Percentiles rank a stretch among this genome's conserved stretches.
Evolutionary conservation across 2,797 vertebrate genomes (phyloP).

Genomic region (Tenualosa ilisha): DNA sequence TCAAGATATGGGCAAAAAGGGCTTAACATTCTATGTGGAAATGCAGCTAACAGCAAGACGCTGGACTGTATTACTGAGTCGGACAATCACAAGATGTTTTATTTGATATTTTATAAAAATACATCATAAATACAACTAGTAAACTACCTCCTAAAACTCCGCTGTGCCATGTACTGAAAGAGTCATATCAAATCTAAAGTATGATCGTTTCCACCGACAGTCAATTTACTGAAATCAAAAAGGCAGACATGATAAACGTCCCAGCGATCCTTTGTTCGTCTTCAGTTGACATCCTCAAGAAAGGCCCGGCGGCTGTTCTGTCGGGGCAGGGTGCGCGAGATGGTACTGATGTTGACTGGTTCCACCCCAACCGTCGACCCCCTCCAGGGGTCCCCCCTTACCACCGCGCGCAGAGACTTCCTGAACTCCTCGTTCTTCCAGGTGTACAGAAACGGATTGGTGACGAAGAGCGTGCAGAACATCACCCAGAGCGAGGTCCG

Average conservation of each 20-base stretch:
- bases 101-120: neutral
- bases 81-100: neutral
- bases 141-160: neutral
- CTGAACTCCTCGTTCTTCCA: constrained; percentile 88
- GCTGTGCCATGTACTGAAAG: neutral
- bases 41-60: no score
- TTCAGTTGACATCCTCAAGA: constrained; percentile 49
- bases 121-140: neutral
- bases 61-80: neutral
- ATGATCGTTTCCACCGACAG: neutral
- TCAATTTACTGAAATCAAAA: neutral
- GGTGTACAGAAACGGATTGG: constrained; percentile 85
- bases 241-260: neutral
- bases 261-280: neutral
- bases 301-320: constrained; percentile 57
- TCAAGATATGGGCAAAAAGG: no score
- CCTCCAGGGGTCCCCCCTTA: constrained; percentile 63
- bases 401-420: constrained; percentile 75
- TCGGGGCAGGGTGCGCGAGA: constrained; percentile 54
- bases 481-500: constrained; percentile 80
- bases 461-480: constrained; percentile 79
- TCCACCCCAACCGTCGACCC: constrained; percentile 54
- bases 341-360: constrained; percentile 51
- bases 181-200: neutral
- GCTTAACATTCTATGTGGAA: no score